Percentiles rank a stretch among this genome's conserved stretches.
phyloP scores from a whole-genome alignment of 2,113 vertebrate species.

The rabbit (Oryctolagus cuniculus) region mOryCun1.1 NC_091433.1:139871501-139872000 shows the following conservation, averaged over 20 bases:
- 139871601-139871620: too few relatives aligned
- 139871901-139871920: slow-evolving; percentile 16
- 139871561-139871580: too few relatives aligned
- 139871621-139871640: too few relatives aligned
- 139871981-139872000: background rate
- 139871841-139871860: slow-evolving; percentile 3
- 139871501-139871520: background rate
- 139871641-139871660: too few relatives aligned
- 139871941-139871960: background rate
- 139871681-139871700: too few relatives aligned
- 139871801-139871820: slow-evolving; percentile 34
- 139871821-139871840: background rate
- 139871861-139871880: slow-evolving; percentile 23
- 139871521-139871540: background rate
- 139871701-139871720: too few relatives aligned
- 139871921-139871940: slow-evolving; percentile 16
- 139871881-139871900: background rate
- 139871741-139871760: too few relatives aligned
- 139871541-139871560: too few relatives aligned
- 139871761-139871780: background rate
- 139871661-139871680: too few relatives aligned
- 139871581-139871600: too few relatives aligned
- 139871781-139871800: background rate
- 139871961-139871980: slow-evolving; percentile 59
- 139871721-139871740: too few relatives aligned